Percentiles rank a stretch among this genome's conserved stretches.
phyloP scores from a whole-genome alignment of 1,140 invertebrate species.

The Leptoteleia sp. region DNA sequence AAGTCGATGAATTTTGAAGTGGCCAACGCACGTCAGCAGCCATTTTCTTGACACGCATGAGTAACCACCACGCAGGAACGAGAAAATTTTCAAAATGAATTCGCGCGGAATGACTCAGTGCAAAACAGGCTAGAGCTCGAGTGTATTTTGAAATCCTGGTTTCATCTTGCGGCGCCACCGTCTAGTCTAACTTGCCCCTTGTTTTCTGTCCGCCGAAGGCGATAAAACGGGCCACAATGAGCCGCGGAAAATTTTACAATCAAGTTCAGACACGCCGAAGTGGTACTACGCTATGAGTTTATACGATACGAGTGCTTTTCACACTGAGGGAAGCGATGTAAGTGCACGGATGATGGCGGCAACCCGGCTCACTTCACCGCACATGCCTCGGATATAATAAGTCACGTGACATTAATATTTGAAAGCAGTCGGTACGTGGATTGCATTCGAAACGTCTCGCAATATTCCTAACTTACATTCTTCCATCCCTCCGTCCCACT shows the following conservation, averaged over 20 bases:
- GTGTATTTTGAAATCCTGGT: slow-evolving; percentile 70
- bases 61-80: slow-evolving; percentile 44
- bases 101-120: slow-evolving; percentile 69
- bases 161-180: neutral
- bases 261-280: slow-evolving; percentile 73
- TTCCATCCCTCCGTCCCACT: slow-evolving; percentile 34
- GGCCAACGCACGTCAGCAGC: slow-evolving; percentile 38
- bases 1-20: slow-evolving; percentile 67
- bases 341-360: slow-evolving; percentile 67
- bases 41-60: slow-evolving; percentile 74
- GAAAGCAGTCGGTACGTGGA: slow-evolving; percentile 81
- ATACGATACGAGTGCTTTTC: slow-evolving; percentile 59
- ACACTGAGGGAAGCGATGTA: slow-evolving; percentile 58
- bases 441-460: slow-evolving; percentile 76
- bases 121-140: slow-evolving; percentile 70
- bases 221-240: slow-evolving; percentile 76
- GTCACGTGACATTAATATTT: slow-evolving; percentile 82
- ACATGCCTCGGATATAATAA: slow-evolving; percentile 80
- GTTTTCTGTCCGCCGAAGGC: slow-evolving; percentile 59
- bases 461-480: slow-evolving; percentile 59
- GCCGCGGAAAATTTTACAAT: slow-evolving; percentile 77
- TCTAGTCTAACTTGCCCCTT: slow-evolving; percentile 23
- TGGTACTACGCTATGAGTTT: slow-evolving; percentile 58
- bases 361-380: slow-evolving; percentile 75
- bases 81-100: slow-evolving; percentile 76